Percentiles rank a stretch among this genome's conserved stretches.
These are phyloP conservation scores for Archips xylosteana DNA, from an alignment of 2,888 invertebrate species.

Conservation along the genomic window DNA sequence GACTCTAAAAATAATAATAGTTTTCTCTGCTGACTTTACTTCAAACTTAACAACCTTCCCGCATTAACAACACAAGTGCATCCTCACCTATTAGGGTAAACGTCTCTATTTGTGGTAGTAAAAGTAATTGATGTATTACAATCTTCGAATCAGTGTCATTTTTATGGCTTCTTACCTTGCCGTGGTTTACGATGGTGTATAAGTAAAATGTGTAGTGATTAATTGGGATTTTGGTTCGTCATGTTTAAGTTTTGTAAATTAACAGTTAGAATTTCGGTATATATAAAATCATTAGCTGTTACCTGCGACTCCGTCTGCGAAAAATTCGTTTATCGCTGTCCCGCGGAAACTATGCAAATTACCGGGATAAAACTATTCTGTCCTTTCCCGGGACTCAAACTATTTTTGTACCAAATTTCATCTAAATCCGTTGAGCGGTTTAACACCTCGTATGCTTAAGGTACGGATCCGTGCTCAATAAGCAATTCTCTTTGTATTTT, in stretches of 20 bases:
- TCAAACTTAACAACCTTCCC: constrained; percentile 51
- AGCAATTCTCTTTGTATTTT: too few relatives aligned
- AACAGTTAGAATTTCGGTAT: neutral
- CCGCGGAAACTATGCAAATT: too few relatives aligned
- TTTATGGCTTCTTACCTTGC: constrained; percentile 51
- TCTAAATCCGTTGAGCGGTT: too few relatives aligned
- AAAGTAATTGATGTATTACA: constrained; percentile 74
- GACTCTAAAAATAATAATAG: neutral
- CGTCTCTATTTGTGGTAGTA: constrained; percentile 64
- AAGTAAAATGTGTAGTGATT: constrained; percentile 27
- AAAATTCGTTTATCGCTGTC: too few relatives aligned
- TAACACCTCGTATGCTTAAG: too few relatives aligned
- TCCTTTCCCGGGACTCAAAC: too few relatives aligned
- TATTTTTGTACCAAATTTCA: too few relatives aligned
- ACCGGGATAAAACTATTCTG: too few relatives aligned
- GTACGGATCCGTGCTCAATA: too few relatives aligned
- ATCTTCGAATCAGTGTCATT: constrained; percentile 54
- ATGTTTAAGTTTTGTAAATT: too few relatives aligned
- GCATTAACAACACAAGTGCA: constrained; percentile 51
- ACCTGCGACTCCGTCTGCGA: too few relatives aligned
- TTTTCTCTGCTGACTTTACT: constrained; percentile 36
- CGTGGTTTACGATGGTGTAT: constrained; percentile 43
- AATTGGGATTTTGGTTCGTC: neutral
- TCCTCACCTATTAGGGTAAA: constrained; percentile 55
- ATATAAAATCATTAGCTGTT: neutral